Evolutionary conservation across 2,113 vertebrate species (phyloP).

Genomic region (Todiramphus saurophagus): DNA sequence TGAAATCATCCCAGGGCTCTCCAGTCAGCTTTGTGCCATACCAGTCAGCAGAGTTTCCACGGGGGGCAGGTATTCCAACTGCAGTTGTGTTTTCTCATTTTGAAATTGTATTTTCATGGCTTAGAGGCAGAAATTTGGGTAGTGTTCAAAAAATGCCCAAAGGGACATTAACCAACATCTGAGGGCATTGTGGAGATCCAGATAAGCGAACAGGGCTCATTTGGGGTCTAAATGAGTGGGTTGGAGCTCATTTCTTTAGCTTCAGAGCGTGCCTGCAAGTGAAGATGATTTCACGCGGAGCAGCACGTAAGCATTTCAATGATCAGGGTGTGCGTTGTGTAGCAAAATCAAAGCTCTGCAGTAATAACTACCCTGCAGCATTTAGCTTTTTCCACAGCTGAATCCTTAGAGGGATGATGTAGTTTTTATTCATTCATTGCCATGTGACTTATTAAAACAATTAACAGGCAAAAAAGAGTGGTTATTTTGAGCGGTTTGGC

Average conservation of each 20-base stretch:
- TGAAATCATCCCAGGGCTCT: not conserved
- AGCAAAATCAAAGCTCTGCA: constrained; percentile 55
- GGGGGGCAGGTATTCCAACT: not conserved
- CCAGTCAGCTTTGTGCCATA: not conserved
- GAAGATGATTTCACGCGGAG: not conserved
- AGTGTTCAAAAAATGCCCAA: not conserved
- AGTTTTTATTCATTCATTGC: constrained; percentile 57
- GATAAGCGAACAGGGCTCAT: not conserved
- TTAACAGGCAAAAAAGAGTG: constrained; percentile 32
- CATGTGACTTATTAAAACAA: constrained; percentile 69
- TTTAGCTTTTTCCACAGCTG: constrained; percentile 46
- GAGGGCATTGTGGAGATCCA: not conserved
- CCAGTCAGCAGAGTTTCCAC: not conserved
- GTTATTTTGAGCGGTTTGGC: constrained; percentile 48
- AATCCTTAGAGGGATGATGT: constrained; percentile 62
- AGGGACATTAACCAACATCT: not conserved
- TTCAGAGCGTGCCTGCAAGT: not conserved
- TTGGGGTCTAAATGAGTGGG: not conserved
- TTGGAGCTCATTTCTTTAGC: constrained; percentile 8
- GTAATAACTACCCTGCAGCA: constrained; percentile 56
- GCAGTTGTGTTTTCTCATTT: not conserved
- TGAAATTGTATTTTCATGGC: not conserved
- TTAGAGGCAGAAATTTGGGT: not conserved
- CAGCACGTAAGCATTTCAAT: constrained; percentile 20
- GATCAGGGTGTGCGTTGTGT: constrained; percentile 8